phyloP scores from a whole-genome alignment of 2,797 vertebrate species.

The Sebastes oblongus region DNA sequence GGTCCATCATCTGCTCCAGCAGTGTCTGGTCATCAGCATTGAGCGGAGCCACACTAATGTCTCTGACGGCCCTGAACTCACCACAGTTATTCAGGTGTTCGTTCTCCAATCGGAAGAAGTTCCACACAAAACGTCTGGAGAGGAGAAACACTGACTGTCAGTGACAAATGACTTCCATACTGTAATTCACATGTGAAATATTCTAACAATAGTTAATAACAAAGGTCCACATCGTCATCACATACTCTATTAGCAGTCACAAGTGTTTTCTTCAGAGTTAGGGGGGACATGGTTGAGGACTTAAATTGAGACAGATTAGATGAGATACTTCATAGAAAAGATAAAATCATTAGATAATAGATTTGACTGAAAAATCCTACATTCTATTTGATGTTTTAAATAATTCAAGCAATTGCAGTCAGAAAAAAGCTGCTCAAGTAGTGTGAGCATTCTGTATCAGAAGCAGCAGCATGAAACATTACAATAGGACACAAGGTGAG shows the following conservation, averaged over 20 bases:
- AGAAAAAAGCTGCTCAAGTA: background rate
- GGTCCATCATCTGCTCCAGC: constrained; percentile 99
- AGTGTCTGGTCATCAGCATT: constrained; percentile 96
- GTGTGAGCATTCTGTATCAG: background rate
- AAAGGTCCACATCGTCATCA: background rate
- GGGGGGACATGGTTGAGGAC: background rate
- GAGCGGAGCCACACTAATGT: constrained; percentile 95
- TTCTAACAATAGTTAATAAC: background rate
- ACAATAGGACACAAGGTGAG: background rate
- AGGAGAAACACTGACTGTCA: background rate
- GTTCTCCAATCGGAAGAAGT: constrained; percentile 98
- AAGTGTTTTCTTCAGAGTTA: background rate
- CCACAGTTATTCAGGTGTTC: constrained; percentile 99
- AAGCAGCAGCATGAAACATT: background rate
- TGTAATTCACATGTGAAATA: background rate
- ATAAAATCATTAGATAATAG: background rate
- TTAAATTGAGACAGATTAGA: background rate
- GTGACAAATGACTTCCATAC: background rate
- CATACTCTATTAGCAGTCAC: background rate
- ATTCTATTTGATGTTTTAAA: background rate
- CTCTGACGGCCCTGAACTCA: constrained; percentile 95
- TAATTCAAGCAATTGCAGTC: background rate
- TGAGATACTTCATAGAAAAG: background rate
- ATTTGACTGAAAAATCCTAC: background rate
- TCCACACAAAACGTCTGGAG: constrained; percentile 96